These are phyloP conservation scores for Fistularia tabacaria DNA, from an alignment of 2,797 vertebrate genomes.

Conservation along the genomic window DNA sequence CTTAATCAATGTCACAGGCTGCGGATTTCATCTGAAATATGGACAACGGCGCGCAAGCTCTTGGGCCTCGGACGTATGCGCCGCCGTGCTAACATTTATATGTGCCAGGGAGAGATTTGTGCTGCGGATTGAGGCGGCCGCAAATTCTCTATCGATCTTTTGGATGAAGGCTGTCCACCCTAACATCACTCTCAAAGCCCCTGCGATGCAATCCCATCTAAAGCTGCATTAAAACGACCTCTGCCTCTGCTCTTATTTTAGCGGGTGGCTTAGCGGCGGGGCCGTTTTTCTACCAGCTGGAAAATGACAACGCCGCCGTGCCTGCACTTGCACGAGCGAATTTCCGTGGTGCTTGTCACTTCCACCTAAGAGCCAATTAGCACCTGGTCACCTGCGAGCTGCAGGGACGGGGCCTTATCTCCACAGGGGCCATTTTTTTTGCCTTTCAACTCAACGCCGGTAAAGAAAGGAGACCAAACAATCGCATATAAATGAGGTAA, in stretches of 20 bases:
- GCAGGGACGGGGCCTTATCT: constrained; percentile 30
- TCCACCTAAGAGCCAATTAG: constrained; percentile 70
- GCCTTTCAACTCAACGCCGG: constrained; percentile 1
- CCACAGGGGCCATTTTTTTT: not conserved
- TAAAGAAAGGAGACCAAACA: constrained; percentile 50
- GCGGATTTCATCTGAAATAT: constrained; percentile 31
- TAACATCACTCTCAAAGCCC: constrained; percentile 69
- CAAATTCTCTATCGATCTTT: constrained; percentile 62
- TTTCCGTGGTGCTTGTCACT: constrained; percentile 50
- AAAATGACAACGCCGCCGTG: constrained; percentile 36
- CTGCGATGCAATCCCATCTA: constrained; percentile 66
- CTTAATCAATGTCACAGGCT: constrained; percentile 27
- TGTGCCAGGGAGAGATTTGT: constrained; percentile 40
- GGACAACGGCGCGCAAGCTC: too few species aligned
- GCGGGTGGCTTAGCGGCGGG: constrained; percentile 29
- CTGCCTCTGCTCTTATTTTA: constrained; percentile 23
- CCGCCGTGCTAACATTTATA: constrained; percentile 35
- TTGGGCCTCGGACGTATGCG: not conserved
- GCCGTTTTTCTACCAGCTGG: constrained; percentile 37
- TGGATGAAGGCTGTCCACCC: constrained; percentile 54
- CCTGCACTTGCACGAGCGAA: constrained; percentile 43
- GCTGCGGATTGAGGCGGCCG: constrained; percentile 54
- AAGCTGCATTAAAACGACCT: constrained; percentile 56
- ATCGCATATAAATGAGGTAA: constrained; percentile 31
- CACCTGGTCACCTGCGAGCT: constrained; percentile 55